Evolutionary conservation across 2,113 vertebrate species (phyloP).

Genomic region (Saguinus imperator): DNA sequence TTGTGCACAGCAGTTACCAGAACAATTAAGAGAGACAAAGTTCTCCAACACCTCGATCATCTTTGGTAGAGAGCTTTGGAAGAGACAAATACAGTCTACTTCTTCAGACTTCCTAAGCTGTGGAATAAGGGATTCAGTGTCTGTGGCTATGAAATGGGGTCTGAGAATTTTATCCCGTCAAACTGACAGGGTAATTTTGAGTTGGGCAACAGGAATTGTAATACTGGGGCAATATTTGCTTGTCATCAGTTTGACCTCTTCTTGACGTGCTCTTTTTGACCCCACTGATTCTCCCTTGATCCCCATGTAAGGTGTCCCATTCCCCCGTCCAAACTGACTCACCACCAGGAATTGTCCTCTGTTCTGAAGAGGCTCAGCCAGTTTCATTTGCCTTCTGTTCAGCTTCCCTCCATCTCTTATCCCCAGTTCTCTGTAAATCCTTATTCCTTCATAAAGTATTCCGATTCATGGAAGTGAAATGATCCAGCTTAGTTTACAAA

Average conservation of each 20-base stretch:
- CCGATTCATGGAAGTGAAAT: neutral
- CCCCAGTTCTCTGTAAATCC: neutral
- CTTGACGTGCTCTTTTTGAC: neutral
- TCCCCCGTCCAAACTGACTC: neutral
- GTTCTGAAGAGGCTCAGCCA: neutral
- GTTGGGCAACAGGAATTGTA: neutral
- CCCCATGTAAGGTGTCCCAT: neutral
- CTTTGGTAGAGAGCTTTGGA: neutral
- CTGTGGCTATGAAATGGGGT: neutral
- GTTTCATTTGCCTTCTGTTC: neutral
- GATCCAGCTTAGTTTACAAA: slow-evolving; percentile 24
- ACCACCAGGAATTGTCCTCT: neutral
- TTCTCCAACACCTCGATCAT: neutral
- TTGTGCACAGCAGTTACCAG: neutral
- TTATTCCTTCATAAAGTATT: neutral
- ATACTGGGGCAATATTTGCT: neutral
- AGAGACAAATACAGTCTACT: neutral
- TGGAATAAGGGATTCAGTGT: neutral
- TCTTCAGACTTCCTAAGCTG: neutral
- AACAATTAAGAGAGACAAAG: neutral
- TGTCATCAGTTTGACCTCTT: neutral
- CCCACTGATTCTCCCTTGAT: neutral
- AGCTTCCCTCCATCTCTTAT: neutral
- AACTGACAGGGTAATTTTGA: neutral
- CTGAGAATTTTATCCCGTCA: neutral